Conservation (phyloP, 2,113 vertebrate genomes). For the Pan troglodytes region DNA sequence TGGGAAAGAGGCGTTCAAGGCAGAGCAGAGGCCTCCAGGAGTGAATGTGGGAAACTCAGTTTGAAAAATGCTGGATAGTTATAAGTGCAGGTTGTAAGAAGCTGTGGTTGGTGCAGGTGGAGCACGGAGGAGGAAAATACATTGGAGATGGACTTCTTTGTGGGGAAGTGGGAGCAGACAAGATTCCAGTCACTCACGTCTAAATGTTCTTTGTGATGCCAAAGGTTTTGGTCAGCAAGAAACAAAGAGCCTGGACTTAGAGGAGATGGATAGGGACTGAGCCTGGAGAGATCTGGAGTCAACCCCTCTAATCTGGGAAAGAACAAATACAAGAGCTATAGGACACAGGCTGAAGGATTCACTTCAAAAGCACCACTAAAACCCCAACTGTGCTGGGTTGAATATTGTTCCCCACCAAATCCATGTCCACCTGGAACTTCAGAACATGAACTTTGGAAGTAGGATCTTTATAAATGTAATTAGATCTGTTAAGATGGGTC, state of each 20-base stretch:
- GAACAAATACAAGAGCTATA: background rate
- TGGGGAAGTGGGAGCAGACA: background rate
- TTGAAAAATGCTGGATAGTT: background rate
- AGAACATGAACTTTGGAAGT: background rate
- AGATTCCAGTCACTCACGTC: background rate
- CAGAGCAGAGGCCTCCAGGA: background rate
- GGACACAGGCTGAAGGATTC: background rate
- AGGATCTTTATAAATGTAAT: background rate
- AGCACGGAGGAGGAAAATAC: fast-evolving
- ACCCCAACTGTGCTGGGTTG: background rate
- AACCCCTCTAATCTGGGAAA: background rate
- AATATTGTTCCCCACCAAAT: background rate
- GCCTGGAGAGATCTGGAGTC: background rate
- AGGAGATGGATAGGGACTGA: background rate
- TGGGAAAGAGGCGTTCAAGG: background rate
- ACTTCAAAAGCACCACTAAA: background rate
- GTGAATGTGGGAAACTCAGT: background rate
- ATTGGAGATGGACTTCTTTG: background rate
- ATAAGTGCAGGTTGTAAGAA: background rate
- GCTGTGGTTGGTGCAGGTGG: too few species aligned
- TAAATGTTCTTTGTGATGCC: background rate
- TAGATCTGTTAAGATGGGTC: background rate
- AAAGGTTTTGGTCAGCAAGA: background rate
- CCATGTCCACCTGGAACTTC: background rate
- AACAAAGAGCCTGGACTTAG: background rate